phyloP scores from a whole-genome alignment of 2,797 vertebrate genomes.

The Gymnoscopelus microlampas region DNA sequence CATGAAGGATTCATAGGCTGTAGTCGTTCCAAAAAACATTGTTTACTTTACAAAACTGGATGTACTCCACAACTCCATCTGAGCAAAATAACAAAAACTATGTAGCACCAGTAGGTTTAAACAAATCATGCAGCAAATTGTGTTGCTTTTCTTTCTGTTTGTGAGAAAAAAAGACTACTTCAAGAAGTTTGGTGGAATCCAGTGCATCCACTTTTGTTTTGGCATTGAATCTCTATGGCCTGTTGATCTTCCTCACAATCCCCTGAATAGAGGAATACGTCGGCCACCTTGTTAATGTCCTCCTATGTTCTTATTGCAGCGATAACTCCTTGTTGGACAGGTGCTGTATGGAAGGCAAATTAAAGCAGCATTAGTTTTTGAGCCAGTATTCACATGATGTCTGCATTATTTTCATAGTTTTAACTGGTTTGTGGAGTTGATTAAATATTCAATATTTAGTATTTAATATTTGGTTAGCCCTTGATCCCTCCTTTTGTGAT shows the following conservation, averaged over 20 bases:
- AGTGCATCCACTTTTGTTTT: slow-evolving; percentile 86
- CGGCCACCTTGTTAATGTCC: slow-evolving; percentile 44
- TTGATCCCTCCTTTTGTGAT: too few relatives aligned
- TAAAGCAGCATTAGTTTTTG: not conserved
- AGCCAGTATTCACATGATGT: not conserved
- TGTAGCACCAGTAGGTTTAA: slow-evolving; percentile 89
- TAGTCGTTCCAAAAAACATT: slow-evolving; percentile 46
- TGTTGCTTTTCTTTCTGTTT: slow-evolving; percentile 68
- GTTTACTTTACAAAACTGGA: slow-evolving; percentile 67
- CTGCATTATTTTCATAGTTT: not conserved
- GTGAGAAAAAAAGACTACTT: slow-evolving; percentile 66
- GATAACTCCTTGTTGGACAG: slow-evolving; percentile 69
- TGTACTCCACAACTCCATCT: slow-evolving; percentile 73
- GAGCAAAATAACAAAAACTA: slow-evolving; percentile 57
- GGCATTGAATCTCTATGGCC: slow-evolving; percentile 81
- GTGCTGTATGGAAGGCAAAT: slow-evolving; percentile 61
- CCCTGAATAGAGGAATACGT: slow-evolving; percentile 79
- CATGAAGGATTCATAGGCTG: slow-evolving; percentile 33
- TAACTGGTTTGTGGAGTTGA: too few relatives aligned
- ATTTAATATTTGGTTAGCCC: too few relatives aligned
- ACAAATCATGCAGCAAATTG: slow-evolving; percentile 82
- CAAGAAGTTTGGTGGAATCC: slow-evolving; percentile 81
- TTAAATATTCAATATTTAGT: too few relatives aligned
- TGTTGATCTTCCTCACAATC: slow-evolving; percentile 74
- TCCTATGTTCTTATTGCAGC: slow-evolving; percentile 84